A percentile compares a stretch with the other conserved stretches of the same genome.
These are phyloP conservation scores for Elanus axillaris DNA, from an alignment of 2,113 vertebrate genomes.

Conservation along the genomic window DNA sequence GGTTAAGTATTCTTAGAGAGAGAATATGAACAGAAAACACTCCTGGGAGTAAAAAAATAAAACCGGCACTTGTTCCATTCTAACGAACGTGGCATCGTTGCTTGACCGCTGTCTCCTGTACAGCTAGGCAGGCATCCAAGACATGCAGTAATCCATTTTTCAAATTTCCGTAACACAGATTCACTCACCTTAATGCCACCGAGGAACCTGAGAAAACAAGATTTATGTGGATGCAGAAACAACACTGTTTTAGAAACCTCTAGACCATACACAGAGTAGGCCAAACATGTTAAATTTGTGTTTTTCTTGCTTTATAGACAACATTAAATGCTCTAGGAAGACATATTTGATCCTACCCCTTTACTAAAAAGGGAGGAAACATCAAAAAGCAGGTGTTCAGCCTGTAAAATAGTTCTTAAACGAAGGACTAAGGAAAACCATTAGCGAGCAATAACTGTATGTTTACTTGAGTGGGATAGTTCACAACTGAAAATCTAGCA, in stretches of 20 bases:
- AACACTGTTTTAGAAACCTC: background rate
- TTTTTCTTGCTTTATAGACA: background rate
- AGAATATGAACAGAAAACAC: background rate
- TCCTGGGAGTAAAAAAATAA: background rate
- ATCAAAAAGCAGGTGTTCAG: background rate
- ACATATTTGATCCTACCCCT: background rate
- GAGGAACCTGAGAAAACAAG: background rate
- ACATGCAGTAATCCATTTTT: background rate
- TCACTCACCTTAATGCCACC: background rate
- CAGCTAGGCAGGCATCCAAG: background rate
- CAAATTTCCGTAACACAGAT: background rate
- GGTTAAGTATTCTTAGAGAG: background rate
- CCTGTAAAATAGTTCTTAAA: background rate
- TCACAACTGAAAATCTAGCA: background rate
- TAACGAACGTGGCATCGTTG: rapidly evolving
- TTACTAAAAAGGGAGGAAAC: background rate
- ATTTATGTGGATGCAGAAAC: background rate
- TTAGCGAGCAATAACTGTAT: background rate
- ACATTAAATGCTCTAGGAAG: background rate
- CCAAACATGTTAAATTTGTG: background rate
- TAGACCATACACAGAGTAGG: background rate
- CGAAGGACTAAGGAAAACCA: background rate
- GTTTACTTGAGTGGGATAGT: background rate
- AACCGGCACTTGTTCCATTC: background rate
- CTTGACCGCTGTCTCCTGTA: background rate